Conservation (phyloP, 2,797 vertebrate species). For the Intellagama lesueurii region DNA sequence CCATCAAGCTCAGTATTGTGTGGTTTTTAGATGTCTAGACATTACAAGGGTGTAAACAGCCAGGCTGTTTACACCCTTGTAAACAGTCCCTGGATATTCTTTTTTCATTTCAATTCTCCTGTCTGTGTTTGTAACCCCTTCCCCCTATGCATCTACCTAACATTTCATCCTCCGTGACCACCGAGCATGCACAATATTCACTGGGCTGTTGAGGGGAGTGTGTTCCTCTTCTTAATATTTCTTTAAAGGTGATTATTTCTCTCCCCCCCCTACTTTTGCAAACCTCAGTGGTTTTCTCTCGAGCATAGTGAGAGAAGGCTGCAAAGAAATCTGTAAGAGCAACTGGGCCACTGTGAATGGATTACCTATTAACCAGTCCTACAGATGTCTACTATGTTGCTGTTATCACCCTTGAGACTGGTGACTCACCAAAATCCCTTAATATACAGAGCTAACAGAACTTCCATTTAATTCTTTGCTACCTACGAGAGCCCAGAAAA, state of each 20-base stretch:
- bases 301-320: neutral
- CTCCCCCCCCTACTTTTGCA: neutral
- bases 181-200: neutral
- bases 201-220: neutral
- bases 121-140: neutral
- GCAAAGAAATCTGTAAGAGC: slow-evolving; percentile 38
- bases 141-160: neutral
- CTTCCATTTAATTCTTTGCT: slow-evolving; percentile 38
- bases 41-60: too few species aligned
- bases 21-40: too few species aligned
- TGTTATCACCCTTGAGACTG: slow-evolving; percentile 42
- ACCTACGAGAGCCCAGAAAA: neutral
- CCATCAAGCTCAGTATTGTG: too few species aligned
- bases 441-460: slow-evolving; percentile 5
- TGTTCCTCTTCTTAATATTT: neutral
- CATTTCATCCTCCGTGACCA: neutral
- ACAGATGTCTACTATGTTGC: slow-evolving; percentile 27
- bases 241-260: too few species aligned
- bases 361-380: slow-evolving; percentile 55
- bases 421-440: slow-evolving; percentile 28
- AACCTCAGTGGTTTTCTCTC: neutral
- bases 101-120: neutral
- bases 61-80: too few species aligned
- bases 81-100: too few species aligned
- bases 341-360: slow-evolving; percentile 58